Base-by-base conservation (phyloP, 2,113 vertebrate species). In the Gallinago jamesoni region DNA sequence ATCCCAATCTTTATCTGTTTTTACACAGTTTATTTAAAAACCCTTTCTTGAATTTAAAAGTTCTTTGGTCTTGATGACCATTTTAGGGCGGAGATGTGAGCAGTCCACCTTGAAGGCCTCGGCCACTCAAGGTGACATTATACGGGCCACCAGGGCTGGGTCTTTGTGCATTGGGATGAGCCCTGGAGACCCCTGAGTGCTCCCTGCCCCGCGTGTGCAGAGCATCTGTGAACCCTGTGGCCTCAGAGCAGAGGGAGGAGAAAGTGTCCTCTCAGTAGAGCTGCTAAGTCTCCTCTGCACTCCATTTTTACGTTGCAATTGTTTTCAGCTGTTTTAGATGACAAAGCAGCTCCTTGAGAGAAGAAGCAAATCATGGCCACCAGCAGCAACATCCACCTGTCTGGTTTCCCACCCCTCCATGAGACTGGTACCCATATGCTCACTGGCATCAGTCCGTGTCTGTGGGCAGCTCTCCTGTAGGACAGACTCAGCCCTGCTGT, bases 321-420 rank as follows among this genome's bases (percentile, higher is more conserved):
- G 11, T 76, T 70, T 66, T 47, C 35, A 53, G 45, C 23, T 60
- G 21, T 28, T 88, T 69, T 50, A 84, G 60, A 24, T 37, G 31
- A 50, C 37, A 69, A n/a, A 67, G 10, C 72, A 94, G 47, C 43
- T 43, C 69, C 17, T n/a, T 27, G 50, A 25, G 33, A 81, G 28
- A 20, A 69, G 53, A 33, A 57, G 22, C 17, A 55, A 47, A 53
- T 11, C 0, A 0, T 57, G 57, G 35, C 7, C 56, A 33, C 70
- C 48, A 47, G 28, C 8, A 59, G 68, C 35, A 43, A 28, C n/a
- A 28, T 6, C 85, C 3, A 0, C 41, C 47, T 85, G 13, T 41
- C 62, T 45, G 75, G 17, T 43, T 63, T 79, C 41, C 69, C 14
- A n/a, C 17, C 33, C 33, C 16, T 68, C 21, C 56, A 11, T 0